A percentile compares a stretch with the other conserved stretches of the same genome.
Evolutionary conservation across 2,113 vertebrate species (phyloP).

Genomic region (Rhombomys opimus): DNA sequence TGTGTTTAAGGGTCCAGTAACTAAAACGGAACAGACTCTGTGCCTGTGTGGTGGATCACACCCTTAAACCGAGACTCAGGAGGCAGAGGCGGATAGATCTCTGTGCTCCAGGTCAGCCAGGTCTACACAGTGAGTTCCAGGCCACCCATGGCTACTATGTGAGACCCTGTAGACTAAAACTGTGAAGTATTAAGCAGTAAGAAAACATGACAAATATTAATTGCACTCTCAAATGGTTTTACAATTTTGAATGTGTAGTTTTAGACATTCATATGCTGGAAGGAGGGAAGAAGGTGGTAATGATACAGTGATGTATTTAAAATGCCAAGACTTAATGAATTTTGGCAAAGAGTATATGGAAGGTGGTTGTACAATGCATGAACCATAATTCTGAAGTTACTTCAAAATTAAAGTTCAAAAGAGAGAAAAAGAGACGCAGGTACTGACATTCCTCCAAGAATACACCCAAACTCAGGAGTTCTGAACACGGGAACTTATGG

Average conservation of each 20-base stretch:
- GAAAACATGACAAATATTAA: not conserved
- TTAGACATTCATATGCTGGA: not conserved
- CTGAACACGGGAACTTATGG: not conserved
- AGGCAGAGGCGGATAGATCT: not conserved
- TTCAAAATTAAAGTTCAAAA: conserved; percentile 50
- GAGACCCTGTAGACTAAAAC: not conserved
- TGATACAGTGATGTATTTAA: not conserved
- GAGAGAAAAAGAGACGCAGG: not conserved
- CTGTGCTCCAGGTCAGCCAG: not conserved
- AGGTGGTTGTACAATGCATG: not conserved
- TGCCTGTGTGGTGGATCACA: not conserved
- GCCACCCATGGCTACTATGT: too few species aligned
- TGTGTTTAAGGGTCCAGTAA: not conserved
- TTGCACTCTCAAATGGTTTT: not conserved
- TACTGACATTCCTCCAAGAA: conserved; percentile 3
- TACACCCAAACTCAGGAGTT: not conserved
- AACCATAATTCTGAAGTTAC: conserved; percentile 55
- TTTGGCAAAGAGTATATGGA: not conserved
- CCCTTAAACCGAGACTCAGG: not conserved
- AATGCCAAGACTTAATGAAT: conserved; percentile 19
- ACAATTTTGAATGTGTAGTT: not conserved
- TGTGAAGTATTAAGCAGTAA: not conserved
- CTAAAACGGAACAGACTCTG: not conserved
- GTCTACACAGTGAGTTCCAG: not conserved
- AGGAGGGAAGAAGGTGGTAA: not conserved